Percentiles rank a stretch among this genome's conserved stretches.
phyloP scores from a whole-genome alignment of 2,797 vertebrate species.

The Galago senegalensis region DNA sequence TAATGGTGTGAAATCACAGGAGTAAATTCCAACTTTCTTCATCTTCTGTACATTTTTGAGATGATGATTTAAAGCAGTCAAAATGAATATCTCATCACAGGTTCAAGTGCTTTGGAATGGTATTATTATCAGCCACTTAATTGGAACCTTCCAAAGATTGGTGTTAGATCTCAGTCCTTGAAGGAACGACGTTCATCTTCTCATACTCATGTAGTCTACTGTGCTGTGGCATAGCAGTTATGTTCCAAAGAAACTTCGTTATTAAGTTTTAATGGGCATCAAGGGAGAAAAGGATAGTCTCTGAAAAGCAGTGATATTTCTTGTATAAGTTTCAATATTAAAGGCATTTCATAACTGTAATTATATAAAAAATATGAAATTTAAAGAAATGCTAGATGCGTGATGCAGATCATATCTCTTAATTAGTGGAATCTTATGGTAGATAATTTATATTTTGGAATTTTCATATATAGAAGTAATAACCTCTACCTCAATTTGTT shows the following conservation, averaged over 20 bases:
- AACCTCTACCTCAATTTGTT: not conserved
- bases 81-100: constrained; percentile 22
- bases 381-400: not conserved
- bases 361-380: not conserved
- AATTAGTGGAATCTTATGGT: not conserved
- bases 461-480: not conserved
- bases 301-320: constrained; percentile 23
- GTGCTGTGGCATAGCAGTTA: not conserved
- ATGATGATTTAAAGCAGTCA: constrained; percentile 48
- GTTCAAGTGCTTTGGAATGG: constrained; percentile 15
- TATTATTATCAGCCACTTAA: constrained; percentile 11
- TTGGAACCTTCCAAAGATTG: constrained; percentile 24
- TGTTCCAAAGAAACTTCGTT: constrained; percentile 21
- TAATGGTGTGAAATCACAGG: constrained; percentile 16
- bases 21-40: constrained; percentile 7
- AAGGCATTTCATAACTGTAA: not conserved
- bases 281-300: not conserved
- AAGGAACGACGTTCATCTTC: not conserved
- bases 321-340: not conserved
- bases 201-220: not conserved
- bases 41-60: constrained; percentile 33
- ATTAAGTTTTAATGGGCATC: not conserved
- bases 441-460: not conserved
- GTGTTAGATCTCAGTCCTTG: not conserved
- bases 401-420: not conserved